Conservation (phyloP, 2,888 invertebrate species). For the Emmelina monodactyla region DNA sequence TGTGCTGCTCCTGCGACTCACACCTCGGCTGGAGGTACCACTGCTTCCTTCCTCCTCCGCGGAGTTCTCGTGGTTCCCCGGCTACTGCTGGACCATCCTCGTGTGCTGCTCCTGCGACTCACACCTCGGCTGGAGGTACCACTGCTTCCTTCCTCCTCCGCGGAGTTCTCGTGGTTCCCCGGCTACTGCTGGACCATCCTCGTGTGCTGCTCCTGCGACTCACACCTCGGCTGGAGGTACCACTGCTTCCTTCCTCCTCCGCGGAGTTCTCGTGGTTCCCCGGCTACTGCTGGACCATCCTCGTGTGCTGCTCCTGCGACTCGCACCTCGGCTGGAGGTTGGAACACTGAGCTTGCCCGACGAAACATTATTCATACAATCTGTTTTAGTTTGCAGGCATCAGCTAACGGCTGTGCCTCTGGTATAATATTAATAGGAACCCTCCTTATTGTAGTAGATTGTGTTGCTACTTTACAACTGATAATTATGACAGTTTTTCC, state of each 20-base stretch:
- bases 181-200: slow-evolving; percentile 53
- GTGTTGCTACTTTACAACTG: too few relatives aligned
- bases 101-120: slow-evolving; percentile 33
- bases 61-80: slow-evolving; percentile 60
- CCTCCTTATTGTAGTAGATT: too few relatives aligned
- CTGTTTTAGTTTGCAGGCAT: too few relatives aligned
- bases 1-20: slow-evolving; percentile 33
- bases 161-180: slow-evolving; percentile 58
- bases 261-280: slow-evolving; percentile 59
- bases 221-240: slow-evolving; percentile 48
- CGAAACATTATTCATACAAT: too few relatives aligned
- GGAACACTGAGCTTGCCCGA: too few relatives aligned
- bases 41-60: slow-evolving; percentile 26
- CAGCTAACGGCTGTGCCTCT: too few relatives aligned
- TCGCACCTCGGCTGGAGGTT: slow-evolving; percentile 49
- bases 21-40: slow-evolving; percentile 51
- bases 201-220: slow-evolving; percentile 32
- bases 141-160: slow-evolving; percentile 26
- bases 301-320: slow-evolving; percentile 33
- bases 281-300: slow-evolving; percentile 51
- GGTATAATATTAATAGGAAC: too few relatives aligned
- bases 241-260: slow-evolving; percentile 26
- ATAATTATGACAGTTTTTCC: too few relatives aligned
- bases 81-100: slow-evolving; percentile 50
- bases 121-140: slow-evolving; percentile 49